Base-by-base conservation (phyloP, 2,113 vertebrate species). In the Oxyruncus cristatus region DNA sequence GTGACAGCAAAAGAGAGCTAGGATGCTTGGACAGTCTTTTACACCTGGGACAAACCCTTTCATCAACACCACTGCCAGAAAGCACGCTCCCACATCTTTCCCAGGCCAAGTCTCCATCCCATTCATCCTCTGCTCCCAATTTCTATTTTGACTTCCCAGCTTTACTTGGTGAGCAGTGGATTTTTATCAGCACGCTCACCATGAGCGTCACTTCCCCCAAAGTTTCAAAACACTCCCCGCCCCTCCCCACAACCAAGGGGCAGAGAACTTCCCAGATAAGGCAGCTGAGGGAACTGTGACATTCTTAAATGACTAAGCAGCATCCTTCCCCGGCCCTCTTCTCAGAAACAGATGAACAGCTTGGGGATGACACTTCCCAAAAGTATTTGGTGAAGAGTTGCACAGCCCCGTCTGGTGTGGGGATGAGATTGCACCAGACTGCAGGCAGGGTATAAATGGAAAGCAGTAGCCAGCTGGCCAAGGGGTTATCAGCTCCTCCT, bases 11-110 rank as follows among this genome's bases (percentile, higher is more conserved):
- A 37, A 49, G 35, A 82, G 14, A 33, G 21, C 23, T 5, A 8
- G 16, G 62, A 59, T 35, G 35, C 27, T 41, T 23, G 39, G 33
- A n/a, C 0, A 77, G 41, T 49, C 46, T 55, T 59, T 46, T n/a
- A 33, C 35, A 84, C 14, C 15, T 9, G 49, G 55, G 49, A 70
- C 44, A 82, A 70, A 37, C 12, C 27, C 41, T 37, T 73, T 23
- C 58, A 37, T 23, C 46, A 39, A 14, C 30, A 37, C 33, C 66
- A 37, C 49, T 74, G 42, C 52, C 66, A 21, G 3, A 39, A 53
- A 56, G n/a, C 50, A 10, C 1, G 35, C 12, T 68, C 35, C 82
- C 0, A 0, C 39, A 10, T 4, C 2, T 2, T 3, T 39, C 70
- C 52, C 22, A 12, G 15, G 23, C 47, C 63, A 28, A 8, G 13